Conservation (phyloP, 2,888 invertebrate genomes). For the Lamellibrachia satsuma region DNA sequence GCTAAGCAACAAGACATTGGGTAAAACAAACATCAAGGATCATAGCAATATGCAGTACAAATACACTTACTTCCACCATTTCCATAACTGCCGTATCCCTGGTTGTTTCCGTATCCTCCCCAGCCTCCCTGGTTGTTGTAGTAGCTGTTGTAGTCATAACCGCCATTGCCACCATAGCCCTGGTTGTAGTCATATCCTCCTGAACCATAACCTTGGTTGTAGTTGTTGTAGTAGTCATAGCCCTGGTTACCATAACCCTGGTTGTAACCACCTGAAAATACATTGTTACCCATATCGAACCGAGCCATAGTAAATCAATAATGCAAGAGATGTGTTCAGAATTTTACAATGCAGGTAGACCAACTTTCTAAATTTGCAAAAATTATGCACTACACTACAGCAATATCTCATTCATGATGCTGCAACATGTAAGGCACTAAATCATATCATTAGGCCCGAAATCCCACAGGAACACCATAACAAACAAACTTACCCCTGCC, state of each 20-base stretch:
- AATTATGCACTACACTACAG: neutral
- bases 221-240: conserved; percentile 50
- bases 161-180: conserved; percentile 66
- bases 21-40: neutral
- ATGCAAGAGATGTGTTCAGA: neutral
- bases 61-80: conserved; percentile 36
- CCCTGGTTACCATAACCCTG: conserved; percentile 38
- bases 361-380: neutral
- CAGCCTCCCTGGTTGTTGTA: conserved; percentile 23
- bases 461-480: neutral
- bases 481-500: neutral
- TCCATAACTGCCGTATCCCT: conserved; percentile 41
- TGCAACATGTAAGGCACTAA: neutral
- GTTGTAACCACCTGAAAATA: conserved; percentile 27
- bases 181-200: conserved; percentile 51
- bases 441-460: neutral
- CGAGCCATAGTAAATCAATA: neutral
- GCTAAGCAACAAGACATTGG: neutral
- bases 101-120: conserved; percentile 26
- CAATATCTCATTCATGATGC: neutral
- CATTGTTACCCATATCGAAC: neutral
- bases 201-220: conserved; percentile 32
- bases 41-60: neutral
- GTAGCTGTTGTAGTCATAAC: conserved; percentile 61
- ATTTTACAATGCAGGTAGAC: neutral